Conservation (phyloP, 2,888 invertebrate species). For the Altica lythri region DNA sequence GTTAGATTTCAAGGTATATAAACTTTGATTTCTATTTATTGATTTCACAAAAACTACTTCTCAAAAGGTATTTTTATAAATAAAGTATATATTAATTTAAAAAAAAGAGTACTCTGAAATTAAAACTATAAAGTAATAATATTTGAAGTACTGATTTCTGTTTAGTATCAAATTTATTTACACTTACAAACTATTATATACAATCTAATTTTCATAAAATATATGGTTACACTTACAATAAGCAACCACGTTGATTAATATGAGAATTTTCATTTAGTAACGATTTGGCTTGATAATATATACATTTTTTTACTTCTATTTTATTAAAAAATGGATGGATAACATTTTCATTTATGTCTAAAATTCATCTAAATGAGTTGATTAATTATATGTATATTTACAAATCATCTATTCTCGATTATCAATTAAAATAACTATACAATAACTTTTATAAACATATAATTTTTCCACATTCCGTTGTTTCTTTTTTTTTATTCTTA, state of each 20-base stretch:
- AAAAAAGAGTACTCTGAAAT: too few relatives aligned
- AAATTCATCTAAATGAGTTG: constrained; percentile 36
- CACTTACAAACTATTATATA: too few relatives aligned
- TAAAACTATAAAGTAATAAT: too few relatives aligned
- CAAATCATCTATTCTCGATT: constrained; percentile 12
- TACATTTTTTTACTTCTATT: constrained; percentile 26
- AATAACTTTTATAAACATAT: constrained; percentile 22
- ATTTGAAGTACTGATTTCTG: too few relatives aligned
- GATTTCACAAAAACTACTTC: too few relatives aligned
- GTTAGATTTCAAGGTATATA: not conserved
- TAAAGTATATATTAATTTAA: too few relatives aligned
- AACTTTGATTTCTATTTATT: too few relatives aligned
- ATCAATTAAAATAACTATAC: constrained; percentile 29
- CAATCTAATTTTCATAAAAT: too few relatives aligned
- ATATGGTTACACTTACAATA: not conserved
- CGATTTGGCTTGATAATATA: constrained; percentile 7
- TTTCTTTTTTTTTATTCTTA: not conserved
- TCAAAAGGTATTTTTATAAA: too few relatives aligned
- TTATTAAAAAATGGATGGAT: constrained; percentile 46
- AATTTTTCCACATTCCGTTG: constrained; percentile 3
- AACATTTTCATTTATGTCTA: constrained; percentile 40
- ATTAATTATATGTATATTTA: constrained; percentile 34
- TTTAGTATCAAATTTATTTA: too few relatives aligned
- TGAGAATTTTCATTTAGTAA: not conserved
- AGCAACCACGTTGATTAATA: constrained; percentile 2